Base-by-base conservation (phyloP, 2,797 vertebrate genomes). In the Myripristis murdjan region DNA sequence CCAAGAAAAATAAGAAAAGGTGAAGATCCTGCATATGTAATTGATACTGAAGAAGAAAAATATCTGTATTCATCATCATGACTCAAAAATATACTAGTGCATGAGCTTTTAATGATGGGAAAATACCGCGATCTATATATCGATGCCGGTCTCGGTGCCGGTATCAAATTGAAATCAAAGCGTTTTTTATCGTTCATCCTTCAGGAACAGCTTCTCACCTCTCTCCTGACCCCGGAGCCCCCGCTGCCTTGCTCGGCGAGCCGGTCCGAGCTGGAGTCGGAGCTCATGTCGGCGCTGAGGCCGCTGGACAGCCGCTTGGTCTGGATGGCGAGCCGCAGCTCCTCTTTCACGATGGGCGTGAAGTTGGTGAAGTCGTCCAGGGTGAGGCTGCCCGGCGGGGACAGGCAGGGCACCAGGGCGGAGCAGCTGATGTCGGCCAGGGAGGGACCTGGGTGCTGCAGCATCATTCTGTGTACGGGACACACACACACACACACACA, bases 331-430 rank as follows among this genome's bases (percentile, higher is more conserved):
- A 96, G 95, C 1, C 97, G 94, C 85, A 99, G 95, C 86, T 98
- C 98, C 75, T 98, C 97, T 81, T 97, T 98, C 77, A 99, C 97
- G 57, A 98, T 68, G 0, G 98, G 97, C 0, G 95, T 96, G 89
- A 99, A 93, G 89, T 95, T 94, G 80, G 96, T 95, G 92, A 99
- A 98, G 93, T 98, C 97, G 81, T 98, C 98, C 83, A 99, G 96
- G 31, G 95, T 96, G 81, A 98, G 94, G 6, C 96, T 93, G 43
- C 96, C 95, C 0, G 96, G 95, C 14, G 97, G 96, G 18, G 98
- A 98, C 64, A 98, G 93, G 89, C 97, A 98, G 46, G 97, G 97
- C n/a, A 98, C 96, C 75, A 97, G 91, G 79, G 97, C 97, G 0
- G 96, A 95, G 31, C 96, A 96, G 76, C 97, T 98, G 95, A 98